Evolutionary conservation across 2,888 invertebrate genomes (phyloP).

Genomic region (Agriopis aurantiaria): DNA sequence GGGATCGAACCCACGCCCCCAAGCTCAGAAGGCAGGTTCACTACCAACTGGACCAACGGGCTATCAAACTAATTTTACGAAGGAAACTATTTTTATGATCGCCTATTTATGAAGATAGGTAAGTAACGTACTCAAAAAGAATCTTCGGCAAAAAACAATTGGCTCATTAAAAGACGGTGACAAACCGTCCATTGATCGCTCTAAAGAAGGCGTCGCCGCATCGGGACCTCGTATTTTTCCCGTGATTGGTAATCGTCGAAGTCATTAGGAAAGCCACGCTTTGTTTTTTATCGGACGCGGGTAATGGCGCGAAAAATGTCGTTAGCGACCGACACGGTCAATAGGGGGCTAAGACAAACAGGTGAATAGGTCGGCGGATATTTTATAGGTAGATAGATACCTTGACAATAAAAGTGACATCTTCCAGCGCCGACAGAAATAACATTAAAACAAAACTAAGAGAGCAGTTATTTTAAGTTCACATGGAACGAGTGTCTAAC

Average conservation of each 20-base stretch:
- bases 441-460: too few relatives aligned
- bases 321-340: constrained; percentile 59
- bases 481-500: too few relatives aligned
- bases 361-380: constrained; percentile 8
- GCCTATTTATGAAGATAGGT: background rate
- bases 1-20: too few relatives aligned
- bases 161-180: constrained; percentile 13
- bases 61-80: too few relatives aligned
- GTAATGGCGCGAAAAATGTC: constrained; percentile 77
- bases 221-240: constrained; percentile 57
- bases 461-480: too few relatives aligned
- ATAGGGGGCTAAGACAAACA: constrained; percentile 48
- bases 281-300: constrained; percentile 71
- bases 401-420: too few relatives aligned
- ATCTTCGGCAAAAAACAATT: background rate
- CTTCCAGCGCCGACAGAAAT: too few relatives aligned
- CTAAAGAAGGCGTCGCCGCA: constrained; percentile 30
- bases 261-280: constrained; percentile 71
- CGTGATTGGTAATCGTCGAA: constrained; percentile 77
- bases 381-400: background rate
- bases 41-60: too few relatives aligned
- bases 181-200: constrained; percentile 31
- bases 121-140: too few relatives aligned
- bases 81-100: too few relatives aligned
- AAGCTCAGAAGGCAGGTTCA: too few relatives aligned